phyloP scores from a whole-genome alignment of 1,140 invertebrate genomes.

The Tribolium madens region DNA sequence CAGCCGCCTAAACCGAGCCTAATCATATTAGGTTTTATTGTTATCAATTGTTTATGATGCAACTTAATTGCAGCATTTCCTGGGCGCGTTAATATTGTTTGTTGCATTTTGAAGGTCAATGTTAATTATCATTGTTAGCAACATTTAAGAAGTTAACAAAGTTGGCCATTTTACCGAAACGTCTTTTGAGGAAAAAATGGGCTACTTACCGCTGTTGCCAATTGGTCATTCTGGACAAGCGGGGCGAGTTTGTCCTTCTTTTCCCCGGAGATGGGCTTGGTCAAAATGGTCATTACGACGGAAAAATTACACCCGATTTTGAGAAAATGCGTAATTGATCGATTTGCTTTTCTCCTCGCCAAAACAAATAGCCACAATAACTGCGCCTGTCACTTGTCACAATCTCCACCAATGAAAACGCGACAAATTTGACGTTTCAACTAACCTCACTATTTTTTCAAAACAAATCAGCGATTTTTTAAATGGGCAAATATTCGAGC shows the following conservation, averaged over 20 bases:
- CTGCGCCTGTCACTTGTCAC: neutral
- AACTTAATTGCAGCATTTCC: too few species aligned
- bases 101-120: neutral
- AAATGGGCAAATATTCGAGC: slow-evolving; percentile 63
- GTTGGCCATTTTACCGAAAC: slow-evolving; percentile 18
- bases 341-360: slow-evolving; percentile 16
- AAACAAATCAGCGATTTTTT: neutral
- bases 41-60: too few species aligned
- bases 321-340: slow-evolving; percentile 29
- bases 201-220: slow-evolving; percentile 58
- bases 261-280: slow-evolving; percentile 74
- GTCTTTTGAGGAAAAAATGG: slow-evolving; percentile 30
- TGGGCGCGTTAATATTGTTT: too few species aligned
- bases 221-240: slow-evolving; percentile 67
- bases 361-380: slow-evolving; percentile 12
- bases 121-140: neutral
- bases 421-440: neutral
- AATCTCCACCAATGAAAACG: neutral
- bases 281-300: slow-evolving; percentile 74
- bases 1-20: too few species aligned
- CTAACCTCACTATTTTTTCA: neutral
- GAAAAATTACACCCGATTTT: slow-evolving; percentile 15
- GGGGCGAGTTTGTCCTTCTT: slow-evolving; percentile 77
- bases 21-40: too few species aligned
- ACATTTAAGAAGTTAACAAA: slow-evolving; percentile 11